A percentile compares a stretch with the other conserved stretches of the same genome.
These are phyloP conservation scores for Drosophila obscura DNA, from an alignment of 1,140 invertebrate species.

Conservation along the genomic window DNA sequence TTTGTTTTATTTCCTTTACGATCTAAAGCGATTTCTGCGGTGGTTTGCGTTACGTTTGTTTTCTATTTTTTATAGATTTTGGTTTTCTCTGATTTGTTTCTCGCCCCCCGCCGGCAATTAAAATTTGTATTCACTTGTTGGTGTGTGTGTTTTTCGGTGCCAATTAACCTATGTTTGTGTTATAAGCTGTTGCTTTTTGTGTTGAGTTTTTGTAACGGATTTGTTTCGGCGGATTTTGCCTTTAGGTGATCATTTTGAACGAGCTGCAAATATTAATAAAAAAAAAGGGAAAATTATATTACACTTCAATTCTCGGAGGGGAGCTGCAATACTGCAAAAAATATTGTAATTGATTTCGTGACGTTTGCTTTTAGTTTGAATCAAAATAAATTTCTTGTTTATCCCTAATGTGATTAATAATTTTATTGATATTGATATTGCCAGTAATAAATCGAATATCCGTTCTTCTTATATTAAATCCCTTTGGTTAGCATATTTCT, in stretches of 20 bases:
- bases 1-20: constrained; percentile 23
- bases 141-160: constrained; percentile 23
- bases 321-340: neutral
- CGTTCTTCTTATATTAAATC: too few relatives aligned
- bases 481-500: too few relatives aligned
- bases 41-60: constrained; percentile 70
- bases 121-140: constrained; percentile 18
- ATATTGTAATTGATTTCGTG: neutral
- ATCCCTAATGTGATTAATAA: too few relatives aligned
- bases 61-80: constrained; percentile 23
- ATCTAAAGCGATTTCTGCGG: constrained; percentile 73
- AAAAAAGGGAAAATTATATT: constrained; percentile 5
- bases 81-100: constrained; percentile 33
- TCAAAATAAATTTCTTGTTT: too few relatives aligned
- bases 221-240: constrained; percentile 32
- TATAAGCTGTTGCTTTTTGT: constrained; percentile 18
- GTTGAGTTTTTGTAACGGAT: neutral
- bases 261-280: constrained; percentile 41
- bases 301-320: neutral
- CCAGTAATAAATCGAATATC: too few relatives aligned
- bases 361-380: too few relatives aligned
- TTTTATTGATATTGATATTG: too few relatives aligned
- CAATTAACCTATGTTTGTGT: constrained; percentile 47
- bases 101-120: constrained; percentile 37
- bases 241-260: constrained; percentile 59